Base-by-base conservation (phyloP, 2,888 invertebrate genomes). In the Drosophila niveifrons region DNA sequence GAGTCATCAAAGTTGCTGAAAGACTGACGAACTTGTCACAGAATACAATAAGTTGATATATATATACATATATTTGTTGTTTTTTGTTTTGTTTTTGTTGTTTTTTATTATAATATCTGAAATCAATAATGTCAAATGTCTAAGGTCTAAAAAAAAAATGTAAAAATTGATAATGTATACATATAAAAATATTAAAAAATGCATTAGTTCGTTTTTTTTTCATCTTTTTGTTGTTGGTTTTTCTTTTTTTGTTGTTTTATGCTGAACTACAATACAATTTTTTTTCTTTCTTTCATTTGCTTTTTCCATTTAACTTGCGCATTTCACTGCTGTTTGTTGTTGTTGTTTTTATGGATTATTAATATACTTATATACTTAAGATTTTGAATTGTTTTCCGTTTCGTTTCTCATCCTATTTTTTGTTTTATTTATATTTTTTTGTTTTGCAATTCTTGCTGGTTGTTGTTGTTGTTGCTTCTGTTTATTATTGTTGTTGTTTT, bases 171-270 rank as follows among this genome's bases (percentile, higher is more conserved):
- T 90, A 91, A 90, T 90, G 88, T 90, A 90, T 90, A 88, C 82
- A 91, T 91, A 91, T 90, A 91, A 91, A 91, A 90, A 90, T 91
- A 90, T 90, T 88, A 89, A 90, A 90, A 90, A 90, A 91, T 91
- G 90, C 90, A 89, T 90, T 91, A 90, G 90, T 91, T 88, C 89
- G 72, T 75, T 76, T 76, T 71, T 56, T 66, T 72, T 51, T 57
- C n/a, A 34, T 59, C 48, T 23, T 77, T 64, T 59, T 23, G 23
- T 70, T 67, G 11, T 62, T 62, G 46, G 65, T 41, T 36, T 66
- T 23, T 23, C 23, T 4, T 23, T 23, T 48, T 48, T 61, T 68
- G 53, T 65, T 68, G 50, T 61, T 72, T 69, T 65, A 63, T 73
- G 78, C 79, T 78, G 90, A 90, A 90, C 90, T 88, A 88, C 78